Percentiles rank a stretch among this genome's conserved stretches.
Conservation (phyloP, 35 echinoderm and acorn worm genomes). For the Acanthaster planci region DNA sequence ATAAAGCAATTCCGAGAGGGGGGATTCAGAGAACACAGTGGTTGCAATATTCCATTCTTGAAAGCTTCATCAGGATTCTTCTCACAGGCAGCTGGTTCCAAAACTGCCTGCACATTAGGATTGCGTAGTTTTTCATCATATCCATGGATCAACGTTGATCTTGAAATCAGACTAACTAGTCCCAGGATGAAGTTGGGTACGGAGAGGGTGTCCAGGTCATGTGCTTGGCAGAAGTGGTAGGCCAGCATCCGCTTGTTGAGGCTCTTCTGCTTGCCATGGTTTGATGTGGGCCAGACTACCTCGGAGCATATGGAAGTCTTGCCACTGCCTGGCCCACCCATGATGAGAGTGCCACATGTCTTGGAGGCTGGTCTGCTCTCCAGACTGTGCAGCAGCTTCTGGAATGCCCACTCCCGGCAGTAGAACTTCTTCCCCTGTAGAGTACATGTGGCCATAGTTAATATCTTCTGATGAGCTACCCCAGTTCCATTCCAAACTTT, state of each 20-base stretch:
- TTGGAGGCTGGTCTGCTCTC: conserved; percentile 87
- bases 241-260: conserved; percentile 81
- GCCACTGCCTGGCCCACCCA: conserved; percentile 97
- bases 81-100: conserved; percentile 95
- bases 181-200: conserved; percentile 96
- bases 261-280: conserved; percentile 85
- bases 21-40: conserved; percentile 82
- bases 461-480: not conserved
- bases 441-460: conserved; percentile 81
- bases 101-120: conserved; percentile 74
- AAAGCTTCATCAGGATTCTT: conserved; percentile 98
- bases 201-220: conserved; percentile 87
- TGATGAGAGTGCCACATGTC: conserved; percentile 97
- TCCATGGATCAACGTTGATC: conserved; percentile 88
- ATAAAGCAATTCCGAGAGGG: conserved; percentile 93
- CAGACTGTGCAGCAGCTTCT: conserved; percentile 94
- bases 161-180: conserved; percentile 74
- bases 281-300: conserved; percentile 86
- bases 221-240: conserved; percentile 92
- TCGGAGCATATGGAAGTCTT: conserved; percentile 94
- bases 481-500: not conserved
- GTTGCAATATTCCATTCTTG: conserved; percentile 92
- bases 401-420: conserved; percentile 99
- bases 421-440: conserved; percentile 97
- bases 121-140: conserved; percentile 95